Evolutionary conservation across 2,113 vertebrate species (phyloP), one percentile per base, ranked within the genome.

Genomic region (Aix galericulata): DNA sequence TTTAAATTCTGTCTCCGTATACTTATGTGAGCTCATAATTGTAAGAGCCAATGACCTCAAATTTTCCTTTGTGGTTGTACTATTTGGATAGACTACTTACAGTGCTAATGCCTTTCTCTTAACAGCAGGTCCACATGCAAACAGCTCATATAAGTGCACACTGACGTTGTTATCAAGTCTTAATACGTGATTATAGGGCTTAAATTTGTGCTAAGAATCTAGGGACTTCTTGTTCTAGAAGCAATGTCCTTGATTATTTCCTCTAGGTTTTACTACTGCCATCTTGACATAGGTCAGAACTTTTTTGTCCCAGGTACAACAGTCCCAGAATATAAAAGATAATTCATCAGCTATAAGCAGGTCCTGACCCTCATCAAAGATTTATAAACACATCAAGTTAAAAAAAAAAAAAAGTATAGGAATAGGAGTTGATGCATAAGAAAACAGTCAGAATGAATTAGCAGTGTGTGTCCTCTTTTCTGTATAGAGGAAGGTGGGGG

Each of bases 61-160:
- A 64, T 92, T 77, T 91, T 92, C 59, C 53, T 92, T 90, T 87
- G 74, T 94, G 44, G 17, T 93, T 95, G 62, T 59, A 25, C 66
- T 76, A 5, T 82, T 90, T 63, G 40, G 87, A 6, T 34, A 76
- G 48, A 76, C 31, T 80, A n/a, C 82, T 71, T 63, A 42, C 0
- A 50, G n/a, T 76, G 58, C 73, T 93, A 85, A 56, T 76, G 50
- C 34, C 31, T 75, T 84, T 58, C 44, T 94, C 62, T 91, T 4
- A 93, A 59, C 50, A 74, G 50, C 50, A 88, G 34, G 32, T 77
- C 58, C 68, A 59, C 32, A 25, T 55, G 40, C 50, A 91, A 90
- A 80, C 60, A 81, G n/a, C 56, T 83, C 52, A 26, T 72, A 13
- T 58, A 88, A 90, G 36, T 36, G 36, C 50, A 59, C n/a, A 53